Evolutionary conservation across 1,140 invertebrate species (phyloP), one percentile per base, ranked within the genome.

Genomic region (Drepana arcuata): DNA sequence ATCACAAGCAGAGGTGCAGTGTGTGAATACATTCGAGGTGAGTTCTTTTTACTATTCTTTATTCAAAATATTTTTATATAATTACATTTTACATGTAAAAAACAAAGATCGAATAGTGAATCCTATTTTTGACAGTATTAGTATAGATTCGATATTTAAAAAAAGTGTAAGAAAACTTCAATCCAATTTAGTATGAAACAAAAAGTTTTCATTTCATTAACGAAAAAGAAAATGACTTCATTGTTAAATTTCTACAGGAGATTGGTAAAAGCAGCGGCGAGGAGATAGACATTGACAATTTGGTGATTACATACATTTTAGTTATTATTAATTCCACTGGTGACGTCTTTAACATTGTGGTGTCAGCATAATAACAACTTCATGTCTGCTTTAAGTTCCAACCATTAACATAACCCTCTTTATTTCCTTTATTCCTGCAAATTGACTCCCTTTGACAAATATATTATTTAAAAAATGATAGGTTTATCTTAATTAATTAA

Each of bases 1-100:
- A 1, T 78, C 83, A n/a, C 85, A 89, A 52, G 90, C 90, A 23
- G 87, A 89, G 47, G 84, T 89, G 29, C 89, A 91, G 55, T 93
- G 91, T 69, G 87, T 86, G 49, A 87, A 86, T 36, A 73, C 72
- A 1, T 83, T 83, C 41, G 72, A 84, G 83, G 85, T 87, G 77
- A 85, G 79, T 55, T 15, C 12, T 24, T 35, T 16, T 34, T 21
- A 21, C 4, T 5, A 21, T 21, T 5, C 18, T 9, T 9, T 21
- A 21, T 9, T 9, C 18, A 5, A 9, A 21, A 9, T 9, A 21
- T 21, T 21, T 4, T 5, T 21, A 9, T 21, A 4, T 21, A 21
- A 21, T 21, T 21, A 21, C 9, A 21, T 21, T 21, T 5, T 9
- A 5, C 4, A 21, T 4, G 4, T 21, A 9, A 5, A 21, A 21